Evolutionary conservation across 2,113 vertebrate species (phyloP).

Genomic region (Tursiops truncatus): DNA sequence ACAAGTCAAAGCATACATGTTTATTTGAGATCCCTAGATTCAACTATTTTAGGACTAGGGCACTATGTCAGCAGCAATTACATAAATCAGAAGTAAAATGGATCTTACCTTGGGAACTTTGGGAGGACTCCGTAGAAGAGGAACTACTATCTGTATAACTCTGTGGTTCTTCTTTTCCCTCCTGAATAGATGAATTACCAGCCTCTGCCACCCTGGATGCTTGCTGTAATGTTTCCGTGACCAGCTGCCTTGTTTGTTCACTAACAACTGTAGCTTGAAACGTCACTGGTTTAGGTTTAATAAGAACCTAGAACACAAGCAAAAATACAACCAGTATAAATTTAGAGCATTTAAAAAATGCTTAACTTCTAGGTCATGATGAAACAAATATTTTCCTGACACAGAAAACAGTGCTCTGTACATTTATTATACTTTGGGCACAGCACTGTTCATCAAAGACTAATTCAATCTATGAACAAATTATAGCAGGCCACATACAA

Average conservation of each 20-base stretch:
- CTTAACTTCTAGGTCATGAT: neutral
- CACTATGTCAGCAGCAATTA: neutral
- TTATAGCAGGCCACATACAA: conserved; percentile 22
- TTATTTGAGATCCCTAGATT: neutral
- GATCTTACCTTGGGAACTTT: conserved; percentile 88
- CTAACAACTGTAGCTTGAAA: conserved; percentile 97
- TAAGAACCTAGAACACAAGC: conserved; percentile 90
- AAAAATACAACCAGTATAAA: conserved; percentile 16
- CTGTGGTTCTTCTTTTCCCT: conserved; percentile 90
- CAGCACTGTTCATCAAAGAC: neutral
- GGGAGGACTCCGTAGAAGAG: conserved; percentile 87
- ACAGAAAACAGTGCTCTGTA: neutral
- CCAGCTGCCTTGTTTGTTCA: conserved; percentile 96
- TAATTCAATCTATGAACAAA: conserved; percentile 37
- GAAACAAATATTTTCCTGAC: neutral
- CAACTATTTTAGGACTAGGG: conserved; percentile 25
- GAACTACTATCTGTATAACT: conserved; percentile 87
- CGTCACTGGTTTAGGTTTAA: conserved; percentile 97
- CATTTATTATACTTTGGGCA: neutral
- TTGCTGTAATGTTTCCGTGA: conserved; percentile 97
- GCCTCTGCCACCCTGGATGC: conserved; percentile 90
- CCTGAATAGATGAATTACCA: conserved; percentile 83
- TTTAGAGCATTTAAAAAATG: conserved; percentile 62
- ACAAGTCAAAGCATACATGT: conserved; percentile 22
- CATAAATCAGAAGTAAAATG: conserved; percentile 30